Base-by-base conservation (phyloP, 2,113 vertebrate genomes). In the Cyanistes caeruleus region DNA sequence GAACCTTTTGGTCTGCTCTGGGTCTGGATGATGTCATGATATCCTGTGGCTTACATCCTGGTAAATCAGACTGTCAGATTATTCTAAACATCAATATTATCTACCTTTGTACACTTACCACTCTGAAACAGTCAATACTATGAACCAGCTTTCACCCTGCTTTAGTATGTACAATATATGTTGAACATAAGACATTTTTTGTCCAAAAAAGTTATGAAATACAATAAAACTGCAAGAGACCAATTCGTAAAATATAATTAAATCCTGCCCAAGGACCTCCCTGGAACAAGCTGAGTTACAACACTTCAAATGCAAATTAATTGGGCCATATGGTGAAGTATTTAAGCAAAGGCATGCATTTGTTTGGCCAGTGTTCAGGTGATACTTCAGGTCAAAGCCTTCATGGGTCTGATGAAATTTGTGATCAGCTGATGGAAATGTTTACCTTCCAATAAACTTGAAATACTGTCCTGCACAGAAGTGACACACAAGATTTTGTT, bases 241-340 rank as follows among this genome's bases (percentile, higher is more conserved):
- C 25, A 28, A 76, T 68, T 85, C 11, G 4, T 88, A 82, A 94
- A 95, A 93, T 72, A 37, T 80, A 92, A 94, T 46, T 84, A 78
- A 93, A 69, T 90, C 31, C 64, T 94, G 41, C 64, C 69, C 7
- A 9, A 93, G 41, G 68, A 95, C 37, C 56, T 92, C 76, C 73
- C n/a, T 75, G 41, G 22, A 89, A 82, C 22, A 59, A 90, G 52
- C 27, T 86, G 49, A 90, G 35, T 81, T 81, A 28, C 44, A 81
- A 53, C 48, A 64, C 52, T 84, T 84, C 28, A 81, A 53, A 87
- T 90, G 31, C n/a, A 11, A 75, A 92, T 84, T 92, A 78, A 79
- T 84, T 88, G 52, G 49, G 37, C n/a, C 60, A 64, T 65, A 68
- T 75, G 25, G n/a, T 60, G 44, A 72, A 92, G 48, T 75, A 75